Evolutionary conservation across 2,797 vertebrate species (phyloP).

Genomic region (Masticophis lateralis): DNA sequence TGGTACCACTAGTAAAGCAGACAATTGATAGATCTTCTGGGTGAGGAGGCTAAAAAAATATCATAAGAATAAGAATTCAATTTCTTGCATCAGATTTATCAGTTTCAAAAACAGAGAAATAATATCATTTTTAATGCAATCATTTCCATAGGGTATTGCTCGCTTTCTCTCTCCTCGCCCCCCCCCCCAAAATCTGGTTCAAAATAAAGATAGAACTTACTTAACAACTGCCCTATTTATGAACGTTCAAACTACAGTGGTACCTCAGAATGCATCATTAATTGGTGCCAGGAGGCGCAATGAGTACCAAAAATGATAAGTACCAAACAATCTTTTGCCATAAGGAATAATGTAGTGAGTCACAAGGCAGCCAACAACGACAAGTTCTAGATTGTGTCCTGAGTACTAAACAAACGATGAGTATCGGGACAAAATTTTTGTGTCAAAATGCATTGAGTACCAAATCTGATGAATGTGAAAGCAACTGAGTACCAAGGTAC

Average conservation of each 20-base stretch:
- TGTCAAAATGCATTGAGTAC: background rate
- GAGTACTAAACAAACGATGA: background rate
- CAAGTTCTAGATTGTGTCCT: background rate
- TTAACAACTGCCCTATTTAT: background rate
- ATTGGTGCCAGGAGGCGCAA: background rate
- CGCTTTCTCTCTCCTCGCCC: background rate
- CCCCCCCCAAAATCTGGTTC: background rate
- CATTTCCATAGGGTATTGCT: background rate
- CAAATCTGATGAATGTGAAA: background rate
- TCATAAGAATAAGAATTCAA: constrained; percentile 26
- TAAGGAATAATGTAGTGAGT: background rate
- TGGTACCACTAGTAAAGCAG: constrained; percentile 81
- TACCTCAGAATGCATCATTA: background rate
- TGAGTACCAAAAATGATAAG: background rate
- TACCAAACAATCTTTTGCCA: background rate
- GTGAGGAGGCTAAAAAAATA: constrained; percentile 69
- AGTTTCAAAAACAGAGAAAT: background rate
- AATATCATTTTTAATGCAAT: background rate
- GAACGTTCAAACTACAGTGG: background rate
- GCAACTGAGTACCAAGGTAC: background rate
- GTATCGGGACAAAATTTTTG: background rate
- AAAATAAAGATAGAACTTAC: background rate
- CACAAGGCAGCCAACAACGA: background rate
- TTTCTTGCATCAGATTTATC: constrained; percentile 8
- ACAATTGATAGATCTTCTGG: constrained; percentile 81